Percentiles rank a stretch among this genome's conserved stretches.
Conservation (phyloP, 2,888 invertebrate species). For the Xanthostigma xanthostigma region DNA sequence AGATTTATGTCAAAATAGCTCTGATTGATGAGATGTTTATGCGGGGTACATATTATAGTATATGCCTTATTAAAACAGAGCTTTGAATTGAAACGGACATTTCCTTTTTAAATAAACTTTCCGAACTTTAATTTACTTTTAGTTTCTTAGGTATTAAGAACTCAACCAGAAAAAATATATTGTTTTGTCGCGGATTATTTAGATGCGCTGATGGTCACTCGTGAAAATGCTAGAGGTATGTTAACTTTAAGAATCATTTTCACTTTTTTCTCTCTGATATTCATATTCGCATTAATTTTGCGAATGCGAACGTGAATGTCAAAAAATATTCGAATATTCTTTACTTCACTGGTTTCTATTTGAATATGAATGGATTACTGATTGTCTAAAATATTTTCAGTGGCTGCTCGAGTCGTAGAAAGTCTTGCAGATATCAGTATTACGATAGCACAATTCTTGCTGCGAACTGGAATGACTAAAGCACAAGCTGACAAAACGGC, state of each 20-base stretch:
- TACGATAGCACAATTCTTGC: conserved; percentile 22
- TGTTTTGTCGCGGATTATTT: conserved; percentile 55
- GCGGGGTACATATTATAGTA: background rate
- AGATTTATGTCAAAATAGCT: no score
- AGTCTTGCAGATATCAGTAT: conserved; percentile 23
- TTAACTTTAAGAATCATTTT: background rate
- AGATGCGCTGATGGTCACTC: conserved; percentile 44
- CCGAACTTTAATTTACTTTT: background rate
- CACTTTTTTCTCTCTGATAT: no score
- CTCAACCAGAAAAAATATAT: conserved; percentile 46
- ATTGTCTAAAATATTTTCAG: conserved; percentile 11
- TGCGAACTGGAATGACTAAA: conserved; percentile 20
- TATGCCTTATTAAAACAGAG: conserved; percentile 1
- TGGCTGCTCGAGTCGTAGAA: conserved; percentile 25
- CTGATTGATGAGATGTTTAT: no score
- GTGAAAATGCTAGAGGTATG: conserved; percentile 37
- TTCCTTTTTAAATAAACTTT: background rate
- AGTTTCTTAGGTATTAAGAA: conserved; percentile 41
- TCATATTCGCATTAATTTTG: no score
- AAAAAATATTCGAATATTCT: no score
- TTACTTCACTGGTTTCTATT: no score
- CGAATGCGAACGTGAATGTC: no score
- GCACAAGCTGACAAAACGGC: conserved; percentile 22
- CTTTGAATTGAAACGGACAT: background rate
- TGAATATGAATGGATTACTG: no score